Evolutionary conservation across 2,113 vertebrate genomes (phyloP), one percentile per base, ranked within the genome.

Genomic region (Petroica traversi): DNA sequence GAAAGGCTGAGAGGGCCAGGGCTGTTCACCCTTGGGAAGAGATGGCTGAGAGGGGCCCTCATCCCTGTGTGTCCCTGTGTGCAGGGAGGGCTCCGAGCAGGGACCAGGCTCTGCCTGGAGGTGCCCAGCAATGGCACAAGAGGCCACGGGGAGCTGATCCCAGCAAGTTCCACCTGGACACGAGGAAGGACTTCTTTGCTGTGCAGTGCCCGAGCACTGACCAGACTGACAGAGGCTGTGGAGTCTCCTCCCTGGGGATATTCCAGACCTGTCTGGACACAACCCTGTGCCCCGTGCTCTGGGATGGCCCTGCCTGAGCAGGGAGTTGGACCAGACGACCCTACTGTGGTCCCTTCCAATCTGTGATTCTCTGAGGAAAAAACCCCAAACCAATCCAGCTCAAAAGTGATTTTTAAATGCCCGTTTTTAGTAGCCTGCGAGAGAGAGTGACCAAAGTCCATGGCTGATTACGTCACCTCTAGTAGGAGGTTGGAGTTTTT

Each of bases 391-490:
- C 40, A 29, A 16, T 3, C 8, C 8, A 45, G 22, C 2, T 12
- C 3, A 29, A 41, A 5, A 3, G 5, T 34, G 12, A 7, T 45
- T 23, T 45, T 23, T 0, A 34, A 26, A 46, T 19, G 62, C 8
- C 14, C 4, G 1, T 28, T 64, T 48, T 19, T 22, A 34, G 14
- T 20, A 58, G n/a, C 59, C 26, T 52, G 48, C 6, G 8, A 7
- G 16, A n/a, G 17, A 4, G 11, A 5, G 7, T 7, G 48, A 28
- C 18, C 0, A 6, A 55, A 51, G 31, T 8, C 80, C 34, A 0
- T 6, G 11, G 8, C 23, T 36, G 68, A 54, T 12, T 29, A 17
- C 40, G 13, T 12, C 41, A 34, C 2, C 14, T 3, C 40, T 3
- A n/a, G 17, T 5, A 20, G 9, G 29, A 36, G 36, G 33, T 0